Base-by-base conservation (phyloP, 2,888 invertebrate genomes). In the Furcula furcula region DNA sequence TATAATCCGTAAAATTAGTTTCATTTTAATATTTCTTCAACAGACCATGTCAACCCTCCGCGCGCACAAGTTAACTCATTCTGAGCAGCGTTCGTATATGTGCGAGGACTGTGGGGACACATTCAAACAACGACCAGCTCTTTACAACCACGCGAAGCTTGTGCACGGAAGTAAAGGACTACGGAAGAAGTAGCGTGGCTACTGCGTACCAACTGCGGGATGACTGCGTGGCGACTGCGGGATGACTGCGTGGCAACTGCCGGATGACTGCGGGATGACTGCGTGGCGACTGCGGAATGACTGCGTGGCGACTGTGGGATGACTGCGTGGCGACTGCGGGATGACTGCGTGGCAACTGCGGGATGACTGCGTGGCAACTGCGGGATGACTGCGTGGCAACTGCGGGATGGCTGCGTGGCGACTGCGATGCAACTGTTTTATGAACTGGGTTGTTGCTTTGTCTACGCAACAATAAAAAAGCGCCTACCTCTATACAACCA, bases 51-150 rank as follows among this genome's bases (percentile, higher is more conserved):
- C 71, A 0, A 76, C 63, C 0, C 66, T 82, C 0, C 55, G 60
- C 0, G 60, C 55, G 0, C 82, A 82, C 23, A 44, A 58, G 34
- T 36, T 73, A 1, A 77, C 69, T 0, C 82, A 82, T 36, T 77
- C 77, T 0, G 53, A 61, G 0, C 53, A 60, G 9, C 61, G 81
- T 0, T 38, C 58, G 0, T 81, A 62, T 40, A 74, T 82, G 76
- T 82, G 82, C 29, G 66, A 68, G 0, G 58, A 63, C n/a, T 81
- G 81, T 34, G 81, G 81, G 0, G 76, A 74, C 38, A 76, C 78
- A 0, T 82, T 82, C 57, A 70, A 68, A 6, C 82, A 82, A 25
- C 48, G 68, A 0, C 63, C 80, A 0, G 76, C 82, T 0, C 37
- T 82, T 0, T 77, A 81, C 41, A 79, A 69, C 0, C 82, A 82